A percentile compares a stretch with the other conserved stretches of the same genome.
phyloP scores from a whole-genome alignment of 2,888 invertebrate species.

The Agrotis segetum region DNA sequence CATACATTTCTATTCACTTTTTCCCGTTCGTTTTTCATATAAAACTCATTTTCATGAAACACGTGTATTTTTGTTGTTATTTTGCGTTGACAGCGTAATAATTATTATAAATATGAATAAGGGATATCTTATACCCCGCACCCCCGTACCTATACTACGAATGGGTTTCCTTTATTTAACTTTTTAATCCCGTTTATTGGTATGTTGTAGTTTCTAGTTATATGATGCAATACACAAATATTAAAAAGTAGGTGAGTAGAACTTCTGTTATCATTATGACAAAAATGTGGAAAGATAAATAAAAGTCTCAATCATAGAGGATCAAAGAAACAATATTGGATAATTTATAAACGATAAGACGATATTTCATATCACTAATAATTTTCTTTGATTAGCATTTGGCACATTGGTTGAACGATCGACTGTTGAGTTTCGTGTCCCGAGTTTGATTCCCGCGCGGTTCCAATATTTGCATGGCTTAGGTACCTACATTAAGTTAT shows the following conservation, averaged over 20 bases:
- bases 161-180: constrained; percentile 9
- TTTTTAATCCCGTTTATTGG: constrained; percentile 16
- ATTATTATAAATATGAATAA: not conserved
- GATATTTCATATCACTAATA: constrained; percentile 31
- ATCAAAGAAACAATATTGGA: constrained; percentile 30
- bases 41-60: constrained; percentile 21
- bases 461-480: too few relatives aligned
- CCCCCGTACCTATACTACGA: too few relatives aligned
- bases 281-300: constrained; percentile 7
- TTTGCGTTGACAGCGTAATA: constrained; percentile 14
- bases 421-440: too few relatives aligned
- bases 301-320: constrained; percentile 9
- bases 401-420: too few relatives aligned
- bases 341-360: constrained; percentile 18
- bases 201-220: not conserved
- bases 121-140: not conserved
- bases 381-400: not conserved
- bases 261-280: not conserved
- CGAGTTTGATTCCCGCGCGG: too few relatives aligned
- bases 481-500: too few relatives aligned
- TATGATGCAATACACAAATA: constrained; percentile 1
- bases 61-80: constrained; percentile 1
- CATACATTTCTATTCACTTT: constrained; percentile 49
- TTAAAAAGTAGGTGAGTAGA: constrained; percentile 10
- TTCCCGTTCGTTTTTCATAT: constrained; percentile 36